These are phyloP conservation scores for Gila robusta DNA, from an alignment of 2,797 vertebrate genomes.

Conservation along the genomic window DNA sequence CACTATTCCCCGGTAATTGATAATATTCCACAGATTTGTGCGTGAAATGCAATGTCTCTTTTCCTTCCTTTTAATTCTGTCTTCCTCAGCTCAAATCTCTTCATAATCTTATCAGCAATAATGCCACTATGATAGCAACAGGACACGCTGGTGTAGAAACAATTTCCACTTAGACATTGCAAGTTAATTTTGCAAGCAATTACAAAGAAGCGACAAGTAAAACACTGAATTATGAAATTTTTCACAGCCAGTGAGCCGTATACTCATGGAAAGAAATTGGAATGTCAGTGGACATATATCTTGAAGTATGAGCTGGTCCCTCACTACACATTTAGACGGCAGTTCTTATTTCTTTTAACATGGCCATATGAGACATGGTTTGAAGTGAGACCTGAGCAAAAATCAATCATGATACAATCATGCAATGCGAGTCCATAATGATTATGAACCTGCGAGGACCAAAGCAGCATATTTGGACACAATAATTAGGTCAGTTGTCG, in stretches of 20 bases:
- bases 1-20: not conserved
- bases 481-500: constrained; percentile 70
- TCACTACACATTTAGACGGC: constrained; percentile 20
- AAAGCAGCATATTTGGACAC: constrained; percentile 54
- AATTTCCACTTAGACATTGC: not conserved
- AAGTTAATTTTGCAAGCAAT: not conserved
- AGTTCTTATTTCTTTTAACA: constrained; percentile 12
- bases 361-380: constrained; percentile 2
- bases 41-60: not conserved
- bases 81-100: not conserved
- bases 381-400: constrained; percentile 33
- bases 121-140: not conserved
- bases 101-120: constrained; percentile 6
- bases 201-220: not conserved
- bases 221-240: not conserved
- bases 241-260: not conserved
- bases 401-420: constrained; percentile 67
- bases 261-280: not conserved
- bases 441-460: constrained; percentile 25
- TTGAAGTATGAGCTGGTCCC: constrained; percentile 9
- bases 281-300: not conserved
- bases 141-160: not conserved
- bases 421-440: constrained; percentile 35
- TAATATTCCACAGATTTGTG: not conserved
- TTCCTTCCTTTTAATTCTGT: not conserved